These are phyloP conservation scores for Zhuqinia jingwanae DNA, from an alignment of 2,888 invertebrate species.

Conservation along the genomic window DNA sequence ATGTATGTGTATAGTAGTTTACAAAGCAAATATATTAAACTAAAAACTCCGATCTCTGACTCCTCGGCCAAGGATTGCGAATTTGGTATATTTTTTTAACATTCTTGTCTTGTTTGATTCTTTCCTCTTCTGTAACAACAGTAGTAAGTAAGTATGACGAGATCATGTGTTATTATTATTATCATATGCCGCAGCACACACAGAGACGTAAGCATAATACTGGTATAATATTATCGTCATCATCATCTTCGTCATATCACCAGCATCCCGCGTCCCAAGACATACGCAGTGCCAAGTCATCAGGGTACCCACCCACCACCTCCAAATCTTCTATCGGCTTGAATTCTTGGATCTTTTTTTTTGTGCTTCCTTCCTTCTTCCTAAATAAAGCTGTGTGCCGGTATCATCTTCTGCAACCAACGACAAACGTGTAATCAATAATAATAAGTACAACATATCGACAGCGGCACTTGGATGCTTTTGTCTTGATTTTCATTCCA, in stretches of 20 bases:
- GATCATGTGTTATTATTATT: slow-evolving; percentile 3
- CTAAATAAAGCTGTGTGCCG: neutral
- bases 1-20: slow-evolving; percentile 23
- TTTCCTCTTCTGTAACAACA: neutral
- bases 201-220: too few species aligned
- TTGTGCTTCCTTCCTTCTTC: neutral
- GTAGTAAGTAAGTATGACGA: neutral
- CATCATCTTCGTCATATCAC: slow-evolving; percentile 16
- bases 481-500: neutral
- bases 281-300: neutral
- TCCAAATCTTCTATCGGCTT: too few species aligned
- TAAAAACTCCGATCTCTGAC: neutral
- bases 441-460: slow-evolving; percentile 8
- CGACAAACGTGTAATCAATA: slow-evolving; percentile 39
- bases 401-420: neutral
- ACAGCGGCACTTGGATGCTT: neutral
- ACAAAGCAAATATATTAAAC: slow-evolving; percentile 48
- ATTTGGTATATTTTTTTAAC: slow-evolving; percentile 42
- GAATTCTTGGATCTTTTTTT: neutral
- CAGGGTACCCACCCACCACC: neutral
- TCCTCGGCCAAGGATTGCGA: slow-evolving; percentile 7
- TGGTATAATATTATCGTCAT: slow-evolving; percentile 12
- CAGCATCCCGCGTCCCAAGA: neutral
- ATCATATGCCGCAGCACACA: neutral
- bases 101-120: slow-evolving; percentile 1